phyloP scores from a whole-genome alignment of 2,888 invertebrate genomes.

The Acanthosoma haemorrhoidale region DNA sequence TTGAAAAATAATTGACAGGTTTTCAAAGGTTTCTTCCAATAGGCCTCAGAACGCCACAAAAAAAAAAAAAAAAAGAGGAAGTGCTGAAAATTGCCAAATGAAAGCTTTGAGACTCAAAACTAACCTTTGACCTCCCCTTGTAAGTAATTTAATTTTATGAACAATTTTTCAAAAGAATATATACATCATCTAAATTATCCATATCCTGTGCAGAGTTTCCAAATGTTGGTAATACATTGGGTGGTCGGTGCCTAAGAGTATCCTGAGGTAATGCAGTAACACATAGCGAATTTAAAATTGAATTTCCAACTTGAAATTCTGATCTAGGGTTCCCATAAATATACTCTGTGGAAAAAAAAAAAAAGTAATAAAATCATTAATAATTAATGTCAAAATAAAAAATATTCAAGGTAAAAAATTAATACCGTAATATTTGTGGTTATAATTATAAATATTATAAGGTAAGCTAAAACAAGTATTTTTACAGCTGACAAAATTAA shows the following conservation, averaged over 20 bases:
- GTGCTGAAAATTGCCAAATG: too few species aligned
- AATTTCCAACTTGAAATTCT: constrained; percentile 11
- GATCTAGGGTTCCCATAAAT: not conserved
- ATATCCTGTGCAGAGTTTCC: constrained; percentile 78
- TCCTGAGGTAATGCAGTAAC: constrained; percentile 51
- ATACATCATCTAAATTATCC: constrained; percentile 88
- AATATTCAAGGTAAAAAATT: too few species aligned
- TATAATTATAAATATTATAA: too few species aligned
- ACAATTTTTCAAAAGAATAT: not conserved
- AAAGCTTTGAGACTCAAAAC: too few species aligned
- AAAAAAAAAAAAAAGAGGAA: too few species aligned
- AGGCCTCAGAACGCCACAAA: too few species aligned
- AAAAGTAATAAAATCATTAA: not conserved
- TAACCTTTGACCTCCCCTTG: not conserved
- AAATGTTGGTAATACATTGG: constrained; percentile 71
- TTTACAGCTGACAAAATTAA: too few species aligned
- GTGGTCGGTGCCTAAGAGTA: constrained; percentile 65
- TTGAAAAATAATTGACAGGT: too few species aligned
- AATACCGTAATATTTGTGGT: too few species aligned
- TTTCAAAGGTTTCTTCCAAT: too few species aligned
- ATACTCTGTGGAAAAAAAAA: not conserved
- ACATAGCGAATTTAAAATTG: constrained; percentile 35
- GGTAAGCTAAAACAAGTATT: too few species aligned
- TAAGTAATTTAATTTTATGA: not conserved
- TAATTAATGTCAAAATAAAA: too few species aligned